Conservation (phyloP, 2,888 invertebrate species). For the Oscheius sp. region DNA sequence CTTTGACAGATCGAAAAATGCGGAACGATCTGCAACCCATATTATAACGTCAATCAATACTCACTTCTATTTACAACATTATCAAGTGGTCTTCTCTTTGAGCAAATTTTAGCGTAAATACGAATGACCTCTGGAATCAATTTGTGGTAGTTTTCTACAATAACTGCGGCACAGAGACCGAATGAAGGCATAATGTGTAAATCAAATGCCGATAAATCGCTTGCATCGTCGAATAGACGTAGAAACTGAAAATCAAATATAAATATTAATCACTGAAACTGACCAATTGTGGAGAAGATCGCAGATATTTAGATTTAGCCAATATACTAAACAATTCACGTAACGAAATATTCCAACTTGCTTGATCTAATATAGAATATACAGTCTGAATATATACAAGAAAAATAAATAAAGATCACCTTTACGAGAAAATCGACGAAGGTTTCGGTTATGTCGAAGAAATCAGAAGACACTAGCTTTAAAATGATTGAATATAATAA, state of each 20-base stretch:
- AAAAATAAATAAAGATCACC: slow-evolving; percentile 2
- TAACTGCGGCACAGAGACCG: slow-evolving; percentile 41
- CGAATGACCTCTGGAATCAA: background rate
- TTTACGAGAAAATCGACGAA: slow-evolving; percentile 34
- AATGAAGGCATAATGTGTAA: slow-evolving; percentile 55
- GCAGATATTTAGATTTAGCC: background rate
- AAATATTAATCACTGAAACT: background rate
- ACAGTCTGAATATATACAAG: background rate
- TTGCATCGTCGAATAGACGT: slow-evolving; percentile 29
- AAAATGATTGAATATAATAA: background rate
- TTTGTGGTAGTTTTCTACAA: background rate
- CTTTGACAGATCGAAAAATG: slow-evolving; percentile 36
- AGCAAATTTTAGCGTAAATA: slow-evolving; percentile 35
- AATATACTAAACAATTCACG: background rate
- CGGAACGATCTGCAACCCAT: slow-evolving; percentile 9
- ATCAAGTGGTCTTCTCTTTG: slow-evolving; percentile 32
- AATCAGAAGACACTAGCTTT: slow-evolving; percentile 32
- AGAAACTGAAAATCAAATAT: background rate
- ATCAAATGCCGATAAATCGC: slow-evolving; percentile 51
- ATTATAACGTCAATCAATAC: background rate
- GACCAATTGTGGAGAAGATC: background rate
- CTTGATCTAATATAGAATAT: background rate
- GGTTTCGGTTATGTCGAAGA: slow-evolving; percentile 33
- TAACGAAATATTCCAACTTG: background rate
- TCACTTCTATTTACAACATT: slow-evolving; percentile 24